A percentile compares a stretch with the other conserved stretches of the same genome.
These are phyloP conservation scores for Phortica okadai DNA, from an alignment of 2,888 invertebrate species.

Conservation along the genomic window DNA sequence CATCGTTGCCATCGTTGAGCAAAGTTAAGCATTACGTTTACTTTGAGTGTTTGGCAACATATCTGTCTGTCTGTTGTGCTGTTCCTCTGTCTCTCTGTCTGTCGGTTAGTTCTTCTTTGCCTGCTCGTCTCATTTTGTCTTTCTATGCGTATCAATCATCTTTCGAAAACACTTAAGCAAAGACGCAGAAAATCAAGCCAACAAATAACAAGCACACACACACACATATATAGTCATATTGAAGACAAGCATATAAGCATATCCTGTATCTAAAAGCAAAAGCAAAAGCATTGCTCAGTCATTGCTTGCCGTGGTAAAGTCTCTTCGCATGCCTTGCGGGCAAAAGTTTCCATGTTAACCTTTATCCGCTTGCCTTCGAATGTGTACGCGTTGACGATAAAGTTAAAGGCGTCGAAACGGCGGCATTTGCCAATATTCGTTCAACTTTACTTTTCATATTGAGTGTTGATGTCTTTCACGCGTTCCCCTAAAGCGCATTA, in stretches of 20 bases:
- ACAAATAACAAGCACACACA: constrained; percentile 36
- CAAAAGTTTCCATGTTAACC: background rate
- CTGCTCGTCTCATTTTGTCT: background rate
- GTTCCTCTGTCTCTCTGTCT: background rate
- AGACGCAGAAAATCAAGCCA: constrained; percentile 30
- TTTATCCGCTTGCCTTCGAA: background rate
- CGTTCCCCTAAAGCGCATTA: background rate
- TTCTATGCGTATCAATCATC: constrained; percentile 63
- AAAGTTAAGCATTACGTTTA: too few species aligned
- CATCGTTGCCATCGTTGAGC: background rate
- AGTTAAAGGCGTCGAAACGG: background rate
- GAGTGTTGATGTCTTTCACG: background rate
- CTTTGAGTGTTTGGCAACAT: constrained; percentile 23
- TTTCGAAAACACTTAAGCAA: constrained; percentile 56
- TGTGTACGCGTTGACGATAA: background rate
- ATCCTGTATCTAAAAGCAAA: background rate
- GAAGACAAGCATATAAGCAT: background rate
- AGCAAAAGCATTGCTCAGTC: background rate
- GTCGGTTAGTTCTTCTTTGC: background rate
- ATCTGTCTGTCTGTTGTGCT: background rate
- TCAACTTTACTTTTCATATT: background rate
- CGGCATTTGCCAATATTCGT: background rate
- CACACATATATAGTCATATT: background rate
- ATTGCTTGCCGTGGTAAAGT: background rate
- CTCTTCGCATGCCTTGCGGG: background rate